phyloP scores from a whole-genome alignment of 1,140 invertebrate species.

The Cherax quadricarinatus region DNA sequence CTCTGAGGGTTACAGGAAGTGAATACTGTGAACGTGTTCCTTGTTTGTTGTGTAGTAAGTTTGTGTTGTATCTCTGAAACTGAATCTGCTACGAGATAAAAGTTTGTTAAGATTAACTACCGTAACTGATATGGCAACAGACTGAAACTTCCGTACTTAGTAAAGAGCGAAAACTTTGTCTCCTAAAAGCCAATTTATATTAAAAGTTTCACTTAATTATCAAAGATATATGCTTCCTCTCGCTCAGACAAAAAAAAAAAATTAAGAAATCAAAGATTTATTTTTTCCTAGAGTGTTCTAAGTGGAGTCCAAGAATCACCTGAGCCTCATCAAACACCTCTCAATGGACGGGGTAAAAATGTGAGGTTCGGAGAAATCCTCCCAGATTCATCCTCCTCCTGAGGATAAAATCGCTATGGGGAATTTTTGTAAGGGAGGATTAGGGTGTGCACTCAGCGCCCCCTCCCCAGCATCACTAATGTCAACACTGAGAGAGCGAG shows the following conservation, averaged over 20 bases:
- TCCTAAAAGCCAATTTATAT: too few species aligned
- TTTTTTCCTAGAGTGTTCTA: not conserved
- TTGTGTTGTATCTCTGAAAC: too few species aligned
- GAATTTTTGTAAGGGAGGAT: not conserved
- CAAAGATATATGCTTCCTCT: not conserved
- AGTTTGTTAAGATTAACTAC: too few species aligned
- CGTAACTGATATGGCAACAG: too few species aligned
- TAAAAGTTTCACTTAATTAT: not conserved
- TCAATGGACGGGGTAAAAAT: not conserved
- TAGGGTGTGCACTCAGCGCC: not conserved
- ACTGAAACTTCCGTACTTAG: too few species aligned
- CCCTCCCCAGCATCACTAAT: not conserved
- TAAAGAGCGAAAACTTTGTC: too few species aligned
- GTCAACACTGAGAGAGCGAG: not conserved
- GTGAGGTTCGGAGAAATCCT: not conserved
- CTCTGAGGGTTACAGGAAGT: too few species aligned
- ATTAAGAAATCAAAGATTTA: not conserved
- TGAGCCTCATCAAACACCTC: not conserved
- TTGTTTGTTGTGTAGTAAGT: too few species aligned
- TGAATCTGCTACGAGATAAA: too few species aligned
- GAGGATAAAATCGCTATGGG: not conserved
- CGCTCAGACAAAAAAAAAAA: not conserved
- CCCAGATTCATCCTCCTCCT: not conserved
- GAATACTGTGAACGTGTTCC: too few species aligned
- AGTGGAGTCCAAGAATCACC: not conserved